Percentiles rank a stretch among this genome's conserved stretches.
Evolutionary conservation across 2,797 vertebrate species (phyloP).

Genomic region (Gouania willdenowi): DNA sequence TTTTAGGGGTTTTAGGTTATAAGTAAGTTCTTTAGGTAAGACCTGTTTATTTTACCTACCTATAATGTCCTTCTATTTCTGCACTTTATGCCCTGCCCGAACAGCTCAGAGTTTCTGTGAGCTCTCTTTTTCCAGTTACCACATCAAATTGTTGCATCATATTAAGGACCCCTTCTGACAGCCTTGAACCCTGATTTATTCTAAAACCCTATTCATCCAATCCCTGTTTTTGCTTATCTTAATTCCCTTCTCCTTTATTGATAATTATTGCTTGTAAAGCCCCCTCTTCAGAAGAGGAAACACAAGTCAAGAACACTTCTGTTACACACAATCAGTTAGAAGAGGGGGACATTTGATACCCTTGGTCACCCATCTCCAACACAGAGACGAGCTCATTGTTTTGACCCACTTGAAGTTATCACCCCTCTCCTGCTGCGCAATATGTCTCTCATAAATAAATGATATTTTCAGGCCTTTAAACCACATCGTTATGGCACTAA

Average conservation of each 20-base stretch:
- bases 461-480: conserved; percentile 54
- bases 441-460: conserved; percentile 69
- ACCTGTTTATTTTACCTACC: conserved; percentile 78
- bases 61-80: conserved; percentile 71
- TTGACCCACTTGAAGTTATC: conserved; percentile 61
- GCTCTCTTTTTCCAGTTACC: conserved; percentile 40
- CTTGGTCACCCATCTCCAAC: conserved; percentile 51
- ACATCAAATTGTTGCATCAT: conserved; percentile 10
- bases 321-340: conserved; percentile 59
- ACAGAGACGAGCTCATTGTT: conserved; percentile 37
- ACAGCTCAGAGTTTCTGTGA: conserved; percentile 22
- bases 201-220: conserved; percentile 3
- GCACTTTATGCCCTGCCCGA: conserved; percentile 29
- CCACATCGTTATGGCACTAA: conserved; percentile 66
- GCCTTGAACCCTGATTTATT: conserved; percentile 5
- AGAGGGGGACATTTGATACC: conserved; percentile 59
- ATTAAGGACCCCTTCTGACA: conserved; percentile 9
- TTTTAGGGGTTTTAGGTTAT: conserved; percentile 76
- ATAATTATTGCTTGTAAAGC: conserved; percentile 53
- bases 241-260: conserved; percentile 19
- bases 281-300: conserved; percentile 47
- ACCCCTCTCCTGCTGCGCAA: conserved; percentile 50
- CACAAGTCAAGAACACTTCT: conserved; percentile 54
- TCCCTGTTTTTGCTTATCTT: conserved; percentile 11
- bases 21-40: conserved; percentile 77